Evolutionary conservation across 2,888 invertebrate species (phyloP), one percentile per base, ranked within the genome.

Genomic region (Schrankia costaestrigalis): DNA sequence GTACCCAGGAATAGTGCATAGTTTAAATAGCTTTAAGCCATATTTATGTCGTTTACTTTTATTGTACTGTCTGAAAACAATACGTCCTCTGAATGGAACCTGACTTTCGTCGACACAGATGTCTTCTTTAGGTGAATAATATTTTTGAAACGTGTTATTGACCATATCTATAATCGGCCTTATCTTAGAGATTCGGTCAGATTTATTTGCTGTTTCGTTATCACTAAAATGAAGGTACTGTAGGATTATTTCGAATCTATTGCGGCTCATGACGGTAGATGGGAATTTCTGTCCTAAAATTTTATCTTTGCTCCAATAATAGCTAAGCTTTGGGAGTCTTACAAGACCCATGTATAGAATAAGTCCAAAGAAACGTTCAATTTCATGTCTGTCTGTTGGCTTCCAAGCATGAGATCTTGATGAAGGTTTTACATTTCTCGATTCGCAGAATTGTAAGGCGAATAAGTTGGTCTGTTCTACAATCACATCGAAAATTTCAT

Each of bases 281-380:
- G 46, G 22, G 44, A 46, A 55, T 11, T n/a, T 28, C 40, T 53
- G 49, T 6, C 43, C 38, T 18, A 52, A 35, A 10, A 48, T 27
- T 5, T 19, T 27, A 27, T 56, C 46, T 31, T 26, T 56, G 31
- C 45, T 43, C 56, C 53, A 59, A 26, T 55, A 58, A 23, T 26
- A 4, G 18, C 7, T 19, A 22, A 54, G 24, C 46, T 50, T 18
- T 8, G 56, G 52, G 2, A 57, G 36, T 36, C 41, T 57, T 7
- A 57, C 52, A 5, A 61, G 36, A 3, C 56, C 56, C 56, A 57
- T 56, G 21, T 31, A 49, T 2, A 56, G 18, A 3, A 59, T 34
- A 23, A 59, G 23, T 4, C 54, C 49, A 33, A 55, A 46, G 19
- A 55, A 46, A 4, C 26, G 32, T 42, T 52, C 45, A 12, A 53